A percentile compares a stretch with the other conserved stretches of the same genome.
Evolutionary conservation across 2,113 vertebrate genomes (phyloP).

Genomic region (Hassar affinis): DNA sequence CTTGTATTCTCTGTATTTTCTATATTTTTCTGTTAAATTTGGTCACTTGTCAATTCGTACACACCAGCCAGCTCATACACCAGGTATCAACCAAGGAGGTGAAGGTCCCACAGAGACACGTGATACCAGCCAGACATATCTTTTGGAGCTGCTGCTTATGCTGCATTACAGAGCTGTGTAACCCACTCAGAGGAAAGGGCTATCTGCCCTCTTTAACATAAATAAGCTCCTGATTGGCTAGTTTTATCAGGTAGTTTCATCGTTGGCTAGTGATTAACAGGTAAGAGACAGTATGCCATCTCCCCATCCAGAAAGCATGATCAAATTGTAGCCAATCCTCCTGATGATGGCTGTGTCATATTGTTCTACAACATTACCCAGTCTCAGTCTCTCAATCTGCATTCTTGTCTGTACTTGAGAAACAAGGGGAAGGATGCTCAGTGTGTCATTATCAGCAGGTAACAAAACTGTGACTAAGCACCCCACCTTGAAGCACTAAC

Average conservation of each 20-base stretch:
- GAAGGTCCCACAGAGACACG: not conserved
- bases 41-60: not conserved
- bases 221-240: not conserved
- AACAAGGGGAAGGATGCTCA: not conserved
- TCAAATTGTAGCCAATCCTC: no score
- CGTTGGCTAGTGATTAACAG: not conserved
- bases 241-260: not conserved
- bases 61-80: not conserved
- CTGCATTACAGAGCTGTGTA: not conserved
- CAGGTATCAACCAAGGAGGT: not conserved
- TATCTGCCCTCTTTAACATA: slow-evolving; percentile 5
- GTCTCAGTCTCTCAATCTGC: no score
- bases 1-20: not conserved
- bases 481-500: not conserved
- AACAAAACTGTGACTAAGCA: not conserved
- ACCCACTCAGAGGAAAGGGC: not conserved
- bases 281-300: not conserved
- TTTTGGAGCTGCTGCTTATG: not conserved
- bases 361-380: not conserved
- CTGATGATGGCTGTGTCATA: not conserved
- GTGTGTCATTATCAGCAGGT: not conserved
- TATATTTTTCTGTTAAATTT: not conserved
- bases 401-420: no score
- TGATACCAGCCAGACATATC: not conserved
- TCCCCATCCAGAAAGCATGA: not conserved